A percentile compares a stretch with the other conserved stretches of the same genome.
Conservation (phyloP, 2,113 vertebrate genomes). For the Catharus fuscescens region DNA sequence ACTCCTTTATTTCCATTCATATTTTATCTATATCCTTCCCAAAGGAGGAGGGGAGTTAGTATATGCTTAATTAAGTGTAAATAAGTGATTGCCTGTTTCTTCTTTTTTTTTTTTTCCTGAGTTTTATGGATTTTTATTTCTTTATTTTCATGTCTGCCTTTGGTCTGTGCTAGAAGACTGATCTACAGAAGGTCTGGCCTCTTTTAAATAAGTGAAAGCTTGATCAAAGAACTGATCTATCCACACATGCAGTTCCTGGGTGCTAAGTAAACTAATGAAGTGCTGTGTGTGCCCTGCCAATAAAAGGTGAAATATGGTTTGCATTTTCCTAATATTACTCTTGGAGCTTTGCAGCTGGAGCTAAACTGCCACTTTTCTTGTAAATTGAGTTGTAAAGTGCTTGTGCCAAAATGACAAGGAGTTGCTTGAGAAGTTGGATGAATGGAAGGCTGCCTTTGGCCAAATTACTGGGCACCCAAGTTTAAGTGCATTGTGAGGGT, state of each 20-base stretch:
- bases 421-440: constrained; percentile 52
- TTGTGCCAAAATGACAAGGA: constrained; percentile 57
- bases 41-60: constrained; percentile 69
- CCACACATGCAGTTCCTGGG: constrained; percentile 27
- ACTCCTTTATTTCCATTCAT: constrained; percentile 52
- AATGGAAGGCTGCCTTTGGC: constrained; percentile 47
- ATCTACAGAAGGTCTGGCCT: constrained; percentile 8
- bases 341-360: constrained; percentile 53
- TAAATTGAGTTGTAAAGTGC: constrained; percentile 61
- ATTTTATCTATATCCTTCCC: constrained; percentile 61
- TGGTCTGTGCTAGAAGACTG: constrained; percentile 49
- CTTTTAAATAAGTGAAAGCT: constrained; percentile 26
- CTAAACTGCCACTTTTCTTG: constrained; percentile 33
- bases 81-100: constrained; percentile 64
- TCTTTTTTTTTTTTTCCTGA: background rate
- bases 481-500: constrained; percentile 34
- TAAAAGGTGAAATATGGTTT: constrained; percentile 37
- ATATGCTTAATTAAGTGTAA: constrained; percentile 77
- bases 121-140: background rate
- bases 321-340: constrained; percentile 59
- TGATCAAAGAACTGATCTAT: constrained; percentile 54
- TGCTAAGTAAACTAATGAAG: constrained; percentile 62
- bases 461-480: constrained; percentile 24
- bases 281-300: constrained; percentile 29
- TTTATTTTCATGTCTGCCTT: constrained; percentile 25